Percentiles rank a stretch among this genome's conserved stretches.
Evolutionary conservation across 2,888 invertebrate species (phyloP).

Genomic region (Liodrosophila aerea): DNA sequence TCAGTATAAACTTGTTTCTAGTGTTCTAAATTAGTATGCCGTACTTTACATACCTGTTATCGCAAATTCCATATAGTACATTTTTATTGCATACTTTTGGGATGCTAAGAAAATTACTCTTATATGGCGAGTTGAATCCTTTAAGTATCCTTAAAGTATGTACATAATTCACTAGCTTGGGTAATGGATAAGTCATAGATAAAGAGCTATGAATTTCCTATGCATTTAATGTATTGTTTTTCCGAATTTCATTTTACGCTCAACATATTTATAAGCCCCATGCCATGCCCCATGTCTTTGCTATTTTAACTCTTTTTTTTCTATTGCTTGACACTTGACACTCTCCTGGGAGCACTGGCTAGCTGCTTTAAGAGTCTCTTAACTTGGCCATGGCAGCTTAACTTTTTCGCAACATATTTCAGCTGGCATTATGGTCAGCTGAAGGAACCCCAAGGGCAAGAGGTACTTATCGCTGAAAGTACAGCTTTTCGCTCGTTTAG

Average conservation of each 20-base stretch:
- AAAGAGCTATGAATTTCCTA: no score
- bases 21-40: no score
- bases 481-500: conserved; percentile 22
- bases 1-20: no score
- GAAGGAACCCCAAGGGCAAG: conserved; percentile 27
- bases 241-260: not conserved
- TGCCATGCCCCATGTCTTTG: conserved; percentile 6
- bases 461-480: conserved; percentile 59
- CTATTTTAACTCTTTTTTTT: conserved; percentile 1
- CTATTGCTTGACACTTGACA: no score
- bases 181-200: no score
- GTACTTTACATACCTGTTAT: no score
- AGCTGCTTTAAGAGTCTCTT: conserved; percentile 19
- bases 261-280: not conserved
- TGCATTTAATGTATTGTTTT: conserved; percentile 4
- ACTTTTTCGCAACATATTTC: conserved; percentile 57
- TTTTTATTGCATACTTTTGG: no score
- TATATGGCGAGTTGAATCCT: no score
- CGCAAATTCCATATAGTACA: no score
- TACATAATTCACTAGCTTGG: no score
- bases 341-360: not conserved
- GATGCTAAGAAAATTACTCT: no score
- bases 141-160: no score
- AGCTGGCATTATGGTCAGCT: conserved; percentile 24
- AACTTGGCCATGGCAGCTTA: conserved; percentile 45